phyloP scores from a whole-genome alignment of 1,140 invertebrate species.

The Macrotrachela quadricornifera region DNA sequence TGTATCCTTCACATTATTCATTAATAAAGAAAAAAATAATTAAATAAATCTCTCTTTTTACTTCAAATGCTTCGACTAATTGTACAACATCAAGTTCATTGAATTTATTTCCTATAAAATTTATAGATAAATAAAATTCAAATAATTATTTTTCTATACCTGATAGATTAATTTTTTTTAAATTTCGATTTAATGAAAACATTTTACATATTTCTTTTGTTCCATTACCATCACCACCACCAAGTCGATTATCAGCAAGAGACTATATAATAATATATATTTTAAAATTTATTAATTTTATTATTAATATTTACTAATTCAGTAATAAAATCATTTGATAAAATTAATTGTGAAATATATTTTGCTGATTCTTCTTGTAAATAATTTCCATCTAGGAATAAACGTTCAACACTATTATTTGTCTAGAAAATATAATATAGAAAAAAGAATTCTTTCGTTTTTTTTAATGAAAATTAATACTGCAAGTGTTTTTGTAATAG shows the following conservation, averaged over 20 bases:
- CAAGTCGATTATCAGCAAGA: conserved; percentile 18
- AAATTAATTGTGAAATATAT: conserved; percentile 11
- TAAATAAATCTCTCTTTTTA: conserved; percentile 9
- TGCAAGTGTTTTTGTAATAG: conserved; percentile 24
- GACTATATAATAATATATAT: neutral
- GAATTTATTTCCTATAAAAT: conserved; percentile 18
- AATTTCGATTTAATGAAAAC: neutral
- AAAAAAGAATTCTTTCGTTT: neutral
- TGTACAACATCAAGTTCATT: conserved; percentile 16
- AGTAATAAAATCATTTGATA: conserved; percentile 12
- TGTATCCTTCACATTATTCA: too few species aligned
- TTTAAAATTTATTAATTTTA: conserved; percentile 10
- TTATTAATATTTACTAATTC: conserved; percentile 8
- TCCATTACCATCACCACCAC: conserved; percentile 12
- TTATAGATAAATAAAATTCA: neutral
- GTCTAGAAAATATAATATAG: neutral
- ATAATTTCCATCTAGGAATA: conserved; percentile 12
- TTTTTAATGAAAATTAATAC: conserved; percentile 12
- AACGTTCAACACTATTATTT: conserved; percentile 10
- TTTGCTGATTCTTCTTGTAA: conserved; percentile 10
- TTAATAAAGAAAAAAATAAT: too few species aligned
- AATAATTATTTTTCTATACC: conserved; percentile 12
- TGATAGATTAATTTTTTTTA: conserved; percentile 19
- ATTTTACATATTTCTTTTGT: conserved; percentile 1
- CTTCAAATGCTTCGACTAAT: conserved; percentile 19